These are phyloP conservation scores for Parelbella ahira DNA, from an alignment of 2,888 invertebrate genomes.

Conservation along the genomic window DNA sequence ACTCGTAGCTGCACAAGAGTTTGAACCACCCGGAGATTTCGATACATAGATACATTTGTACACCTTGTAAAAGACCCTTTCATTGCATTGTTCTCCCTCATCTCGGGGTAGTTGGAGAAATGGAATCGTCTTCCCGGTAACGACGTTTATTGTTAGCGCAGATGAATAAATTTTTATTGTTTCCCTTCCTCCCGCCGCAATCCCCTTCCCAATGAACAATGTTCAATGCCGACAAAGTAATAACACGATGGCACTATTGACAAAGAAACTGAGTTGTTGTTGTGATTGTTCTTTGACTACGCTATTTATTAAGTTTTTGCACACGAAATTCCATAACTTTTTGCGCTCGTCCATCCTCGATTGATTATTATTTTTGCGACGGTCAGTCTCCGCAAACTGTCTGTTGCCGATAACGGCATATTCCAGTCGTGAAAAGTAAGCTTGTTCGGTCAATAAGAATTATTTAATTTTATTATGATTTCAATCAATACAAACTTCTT, in stretches of 20 bases:
- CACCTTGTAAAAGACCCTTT: slow-evolving; percentile 41
- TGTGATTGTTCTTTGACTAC: slow-evolving; percentile 27
- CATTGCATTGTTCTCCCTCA: slow-evolving; percentile 54
- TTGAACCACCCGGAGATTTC: slow-evolving; percentile 47
- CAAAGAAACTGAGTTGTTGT: slow-evolving; percentile 20
- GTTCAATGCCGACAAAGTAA: slow-evolving; percentile 38
- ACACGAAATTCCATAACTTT: slow-evolving; percentile 12
- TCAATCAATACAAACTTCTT: no score
- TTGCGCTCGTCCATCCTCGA: slow-evolving; percentile 2
- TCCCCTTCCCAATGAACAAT: slow-evolving; percentile 43
- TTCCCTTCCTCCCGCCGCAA: no score
- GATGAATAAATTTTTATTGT: slow-evolving; percentile 60
- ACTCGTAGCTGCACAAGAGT: slow-evolving; percentile 17
- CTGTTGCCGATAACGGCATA: slow-evolving; percentile 14
- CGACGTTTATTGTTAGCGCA: slow-evolving; percentile 57
- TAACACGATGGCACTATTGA: slow-evolving; percentile 25
- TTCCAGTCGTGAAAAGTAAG: slow-evolving; percentile 24
- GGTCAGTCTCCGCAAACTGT: slow-evolving; percentile 4
- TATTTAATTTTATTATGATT: background rate
- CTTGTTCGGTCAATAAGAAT: background rate
- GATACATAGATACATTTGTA: slow-evolving; percentile 46
- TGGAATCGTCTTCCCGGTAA: slow-evolving; percentile 56
- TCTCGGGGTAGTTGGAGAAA: slow-evolving; percentile 50
- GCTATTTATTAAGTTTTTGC: slow-evolving; percentile 17
- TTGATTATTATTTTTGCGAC: slow-evolving; percentile 15